Percentiles rank a stretch among this genome's conserved stretches.
Evolutionary conservation across 2,888 invertebrate species (phyloP).

Genomic region (Drosophila pullipes): DNA sequence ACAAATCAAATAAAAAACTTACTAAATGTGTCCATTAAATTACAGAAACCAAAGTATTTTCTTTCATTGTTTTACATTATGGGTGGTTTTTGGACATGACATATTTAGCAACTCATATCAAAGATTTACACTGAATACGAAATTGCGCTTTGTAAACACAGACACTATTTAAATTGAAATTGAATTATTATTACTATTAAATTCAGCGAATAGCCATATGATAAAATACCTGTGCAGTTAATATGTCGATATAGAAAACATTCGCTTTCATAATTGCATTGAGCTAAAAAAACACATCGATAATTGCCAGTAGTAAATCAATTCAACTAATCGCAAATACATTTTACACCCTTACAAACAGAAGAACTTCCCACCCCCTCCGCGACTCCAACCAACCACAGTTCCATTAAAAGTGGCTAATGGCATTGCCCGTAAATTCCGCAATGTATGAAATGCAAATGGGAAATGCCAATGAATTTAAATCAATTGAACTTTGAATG

Average conservation of each 20-base stretch:
- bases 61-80: background rate
- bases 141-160: background rate
- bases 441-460: conserved; percentile 31
- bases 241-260: background rate
- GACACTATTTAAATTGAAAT: conserved; percentile 52
- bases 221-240: background rate
- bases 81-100: background rate
- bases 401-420: conserved; percentile 70
- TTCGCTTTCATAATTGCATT: background rate
- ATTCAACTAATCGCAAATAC: conserved; percentile 48
- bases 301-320: conserved; percentile 61
- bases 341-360: background rate
- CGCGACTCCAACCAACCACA: conserved; percentile 42
- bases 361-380: background rate
- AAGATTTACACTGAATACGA: conserved; percentile 1
- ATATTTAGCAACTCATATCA: background rate
- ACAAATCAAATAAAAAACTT: conserved; percentile 56
- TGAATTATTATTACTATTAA: conserved; percentile 39
- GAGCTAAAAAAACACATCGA: conserved; percentile 17
- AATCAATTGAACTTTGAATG: conserved; percentile 53
- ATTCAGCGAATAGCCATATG: background rate
- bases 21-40: conserved; percentile 74
- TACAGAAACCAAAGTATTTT: conserved; percentile 14
- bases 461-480: conserved; percentile 45
- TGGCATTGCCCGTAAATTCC: conserved; percentile 59